These are phyloP conservation scores for Drosophila miranda DNA, from an alignment of 1,140 invertebrate genomes.

Conservation along the genomic window DNA sequence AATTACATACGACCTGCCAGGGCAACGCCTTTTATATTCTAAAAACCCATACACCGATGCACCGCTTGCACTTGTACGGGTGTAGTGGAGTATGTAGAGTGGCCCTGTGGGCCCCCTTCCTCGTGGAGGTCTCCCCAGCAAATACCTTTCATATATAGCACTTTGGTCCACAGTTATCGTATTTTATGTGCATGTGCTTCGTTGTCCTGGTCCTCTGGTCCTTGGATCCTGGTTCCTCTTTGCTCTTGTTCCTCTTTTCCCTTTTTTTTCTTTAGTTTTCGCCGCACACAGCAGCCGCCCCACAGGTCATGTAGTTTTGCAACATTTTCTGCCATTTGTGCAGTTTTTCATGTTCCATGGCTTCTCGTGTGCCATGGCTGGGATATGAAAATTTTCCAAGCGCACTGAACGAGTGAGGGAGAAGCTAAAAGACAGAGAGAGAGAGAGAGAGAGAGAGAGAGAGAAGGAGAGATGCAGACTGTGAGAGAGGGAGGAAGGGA, in stretches of 20 bases:
- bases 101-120: background rate
- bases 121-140: constrained; percentile 11
- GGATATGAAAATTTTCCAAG: constrained; percentile 78
- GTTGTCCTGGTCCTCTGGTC: constrained; percentile 6
- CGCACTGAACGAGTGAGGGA: constrained; percentile 43
- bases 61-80: constrained; percentile 26
- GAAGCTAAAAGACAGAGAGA: background rate
- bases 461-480: constrained; percentile 15
- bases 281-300: constrained; percentile 7
- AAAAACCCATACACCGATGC: too few relatives aligned
- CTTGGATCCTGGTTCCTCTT: background rate
- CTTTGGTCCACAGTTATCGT: constrained; percentile 75
- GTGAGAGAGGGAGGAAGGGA: background rate
- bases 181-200: constrained; percentile 72
- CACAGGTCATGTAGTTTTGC: constrained; percentile 62
- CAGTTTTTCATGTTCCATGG: constrained; percentile 76
- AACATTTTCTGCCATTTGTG: constrained; percentile 80
- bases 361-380: constrained; percentile 64
- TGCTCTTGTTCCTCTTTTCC: background rate
- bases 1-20: constrained; percentile 61
- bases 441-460: background rate
- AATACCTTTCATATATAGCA: constrained; percentile 78
- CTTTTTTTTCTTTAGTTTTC: constrained; percentile 2
- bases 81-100: constrained; percentile 31
- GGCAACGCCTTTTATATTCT: constrained; percentile 62